Evolutionary conservation across 2,113 vertebrate species (phyloP).

Genomic region (Capricornis sumatraensis): DNA sequence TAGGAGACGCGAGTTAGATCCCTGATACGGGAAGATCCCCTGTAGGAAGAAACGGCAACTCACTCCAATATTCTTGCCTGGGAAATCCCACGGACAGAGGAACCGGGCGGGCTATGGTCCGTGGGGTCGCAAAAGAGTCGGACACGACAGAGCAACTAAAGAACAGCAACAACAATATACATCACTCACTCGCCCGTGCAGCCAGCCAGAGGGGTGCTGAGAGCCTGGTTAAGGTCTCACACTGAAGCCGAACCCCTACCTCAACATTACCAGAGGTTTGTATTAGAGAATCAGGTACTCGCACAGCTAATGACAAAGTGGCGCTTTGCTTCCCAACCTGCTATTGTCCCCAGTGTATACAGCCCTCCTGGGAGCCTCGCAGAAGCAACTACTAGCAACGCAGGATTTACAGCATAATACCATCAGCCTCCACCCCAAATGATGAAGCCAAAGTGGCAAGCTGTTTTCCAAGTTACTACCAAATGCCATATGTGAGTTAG

Average conservation of each 20-base stretch:
- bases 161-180: background rate
- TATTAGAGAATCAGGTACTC: background rate
- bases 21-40: background rate
- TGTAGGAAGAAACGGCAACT: background rate
- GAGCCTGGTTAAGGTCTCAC: background rate
- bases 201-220: background rate
- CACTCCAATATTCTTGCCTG: background rate
- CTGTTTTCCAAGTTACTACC: conserved; percentile 39
- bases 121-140: background rate
- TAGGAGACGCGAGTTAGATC: rapidly evolving
- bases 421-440: background rate
- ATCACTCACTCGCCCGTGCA: background rate
- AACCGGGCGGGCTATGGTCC: background rate
- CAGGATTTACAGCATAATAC: background rate
- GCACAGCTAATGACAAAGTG: background rate
- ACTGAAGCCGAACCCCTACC: background rate
- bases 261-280: background rate
- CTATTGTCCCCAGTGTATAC: background rate
- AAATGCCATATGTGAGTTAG: conserved; percentile 28
- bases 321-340: background rate
- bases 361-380: background rate
- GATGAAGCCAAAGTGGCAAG: background rate
- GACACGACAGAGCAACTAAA: background rate
- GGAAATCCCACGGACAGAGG: background rate
- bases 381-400: background rate